Evolutionary conservation across 2,797 vertebrate species (phyloP), one percentile per base, ranked within the genome.

Genomic region (Phoxinus dragarum): DNA sequence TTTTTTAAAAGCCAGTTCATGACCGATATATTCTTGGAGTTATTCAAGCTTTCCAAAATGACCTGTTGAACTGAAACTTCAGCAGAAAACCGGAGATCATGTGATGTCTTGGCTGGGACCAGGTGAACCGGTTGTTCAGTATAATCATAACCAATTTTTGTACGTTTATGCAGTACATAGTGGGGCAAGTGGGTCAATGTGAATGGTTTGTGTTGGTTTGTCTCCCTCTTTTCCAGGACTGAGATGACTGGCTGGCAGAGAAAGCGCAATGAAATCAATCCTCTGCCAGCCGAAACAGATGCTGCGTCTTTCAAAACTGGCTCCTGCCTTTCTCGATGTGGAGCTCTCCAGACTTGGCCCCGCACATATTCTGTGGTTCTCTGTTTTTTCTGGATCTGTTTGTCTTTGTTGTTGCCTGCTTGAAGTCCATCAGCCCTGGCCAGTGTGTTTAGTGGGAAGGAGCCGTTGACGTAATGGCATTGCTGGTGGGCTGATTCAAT

Each of bases 241-340:
- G 88, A 88, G 90, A 91, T 89, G 81, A 88, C 93, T 94, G 94
- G 94, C 94, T 87, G 91, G 89, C 80, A 87, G 91, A 92, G 91
- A 92, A 91, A 91, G 92, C 92, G 91, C 75, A 80, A 27, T 66
- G 36, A 69, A 78, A 71, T 49, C 56, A 67, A 47, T 54, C 56
- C 64, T 66, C 79, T 91, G 91, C 95, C 95, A 96, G 93, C 87
- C 91, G 90, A 92, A 94, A 94, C 94, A 95, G 95, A 95, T 95
- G 95, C 93, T 93, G 91, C 83, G 89, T 88, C 90, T 92, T 93
- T 90, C 86, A 90, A 91, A 93, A 94, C 93, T 93, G 90, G 92
- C 93, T 90, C 90, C 86, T 71, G 34, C 77, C 86, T 90, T 86
- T 91, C 61, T 42, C 82, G 54, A 52, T 68, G 72, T 12, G 42